These are phyloP conservation scores for Matsumyia berberina DNA, from an alignment of 2,888 invertebrate species.

Conservation along the genomic window DNA sequence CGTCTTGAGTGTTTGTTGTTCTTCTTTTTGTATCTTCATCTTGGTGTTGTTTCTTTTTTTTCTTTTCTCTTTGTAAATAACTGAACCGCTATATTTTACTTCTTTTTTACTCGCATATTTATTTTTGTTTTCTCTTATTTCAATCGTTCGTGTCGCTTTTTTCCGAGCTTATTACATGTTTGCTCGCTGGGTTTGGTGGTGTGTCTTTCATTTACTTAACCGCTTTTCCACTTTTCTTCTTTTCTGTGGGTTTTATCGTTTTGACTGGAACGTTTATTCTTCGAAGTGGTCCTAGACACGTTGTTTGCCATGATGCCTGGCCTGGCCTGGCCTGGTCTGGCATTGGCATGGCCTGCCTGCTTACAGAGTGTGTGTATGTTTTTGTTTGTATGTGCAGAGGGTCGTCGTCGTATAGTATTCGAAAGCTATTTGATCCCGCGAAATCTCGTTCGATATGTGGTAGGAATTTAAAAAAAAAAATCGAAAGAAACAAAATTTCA, in stretches of 20 bases:
- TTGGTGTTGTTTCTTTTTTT: constrained; percentile 24
- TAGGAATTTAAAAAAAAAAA: constrained; percentile 53
- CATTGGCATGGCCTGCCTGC: constrained; percentile 36
- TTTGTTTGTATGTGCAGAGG: constrained; percentile 57
- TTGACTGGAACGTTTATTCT: constrained; percentile 74
- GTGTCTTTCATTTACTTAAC: constrained; percentile 78
- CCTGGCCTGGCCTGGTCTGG: constrained; percentile 61
- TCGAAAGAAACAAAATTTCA: constrained; percentile 26
- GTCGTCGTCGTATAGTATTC: constrained; percentile 29
- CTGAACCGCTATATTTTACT: constrained; percentile 76
- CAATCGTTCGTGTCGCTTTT: constrained; percentile 67
- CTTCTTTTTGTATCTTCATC: constrained; percentile 71
- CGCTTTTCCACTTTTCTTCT: constrained; percentile 77
- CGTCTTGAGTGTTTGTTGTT: constrained; percentile 74
- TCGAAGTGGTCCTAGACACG: constrained; percentile 72
- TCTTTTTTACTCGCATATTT: constrained; percentile 69
- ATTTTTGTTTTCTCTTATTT: constrained; percentile 75
- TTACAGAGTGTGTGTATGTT: constrained; percentile 39
- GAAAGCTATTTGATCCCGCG: constrained; percentile 71
- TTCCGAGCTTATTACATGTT: constrained; percentile 74
- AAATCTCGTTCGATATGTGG: constrained; percentile 66
- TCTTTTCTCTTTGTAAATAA: constrained; percentile 72
- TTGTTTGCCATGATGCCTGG: constrained; percentile 61
- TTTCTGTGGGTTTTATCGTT: constrained; percentile 74
- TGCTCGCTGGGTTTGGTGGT: constrained; percentile 77